A percentile compares a stretch with the other conserved stretches of the same genome.
phyloP scores from a whole-genome alignment of 2,888 invertebrate species.

The Asteroscopus sphinx region DNA sequence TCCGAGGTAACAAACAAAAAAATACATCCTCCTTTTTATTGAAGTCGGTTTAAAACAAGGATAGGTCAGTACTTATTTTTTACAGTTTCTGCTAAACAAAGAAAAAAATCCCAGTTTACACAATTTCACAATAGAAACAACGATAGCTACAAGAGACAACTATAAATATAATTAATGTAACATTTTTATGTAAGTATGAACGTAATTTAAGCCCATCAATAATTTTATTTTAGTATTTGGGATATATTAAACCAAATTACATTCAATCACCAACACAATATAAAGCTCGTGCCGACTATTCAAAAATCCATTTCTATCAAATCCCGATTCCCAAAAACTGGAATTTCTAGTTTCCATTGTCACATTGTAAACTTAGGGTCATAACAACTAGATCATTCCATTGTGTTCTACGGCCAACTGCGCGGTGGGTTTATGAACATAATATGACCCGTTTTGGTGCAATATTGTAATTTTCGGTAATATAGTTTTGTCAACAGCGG shows the following conservation, averaged over 20 bases:
- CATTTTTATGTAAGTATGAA: too few species aligned
- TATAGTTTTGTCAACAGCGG: slow-evolving; percentile 89
- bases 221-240: not conserved
- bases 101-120: too few species aligned
- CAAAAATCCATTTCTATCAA: slow-evolving; percentile 47
- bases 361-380: slow-evolving; percentile 79
- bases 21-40: too few species aligned
- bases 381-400: slow-evolving; percentile 83
- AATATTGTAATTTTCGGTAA: slow-evolving; percentile 89
- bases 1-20: too few species aligned
- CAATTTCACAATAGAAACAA: too few species aligned
- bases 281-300: slow-evolving; percentile 50
- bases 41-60: too few species aligned
- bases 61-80: too few species aligned
- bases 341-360: slow-evolving; percentile 83
- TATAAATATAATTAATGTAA: too few species aligned
- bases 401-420: slow-evolving; percentile 72
- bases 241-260: slow-evolving; percentile 54
- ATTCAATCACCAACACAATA: slow-evolving; percentile 30
- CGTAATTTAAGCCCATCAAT: too few species aligned
- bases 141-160: too few species aligned
- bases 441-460: slow-evolving; percentile 80
- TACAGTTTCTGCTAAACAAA: too few species aligned
- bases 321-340: slow-evolving; percentile 70
- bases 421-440: slow-evolving; percentile 80